phyloP scores from a whole-genome alignment of 2,113 vertebrate species.

The Dipodomys merriami region DNA sequence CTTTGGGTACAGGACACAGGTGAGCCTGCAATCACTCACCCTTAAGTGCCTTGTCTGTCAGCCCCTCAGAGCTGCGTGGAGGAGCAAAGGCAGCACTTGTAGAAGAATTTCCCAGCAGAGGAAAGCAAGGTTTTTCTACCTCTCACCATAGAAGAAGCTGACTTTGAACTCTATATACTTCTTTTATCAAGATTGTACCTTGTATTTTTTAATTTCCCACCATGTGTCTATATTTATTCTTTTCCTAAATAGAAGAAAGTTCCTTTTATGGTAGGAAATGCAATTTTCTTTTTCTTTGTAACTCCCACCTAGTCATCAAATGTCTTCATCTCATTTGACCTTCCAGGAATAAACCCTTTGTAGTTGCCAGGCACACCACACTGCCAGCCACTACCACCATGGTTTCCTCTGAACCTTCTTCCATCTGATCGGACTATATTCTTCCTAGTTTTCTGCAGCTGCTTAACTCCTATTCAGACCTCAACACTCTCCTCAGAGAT shows the following conservation, averaged over 20 bases:
- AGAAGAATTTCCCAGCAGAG: background rate
- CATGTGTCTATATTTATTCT: background rate
- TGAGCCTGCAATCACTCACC: too few relatives aligned
- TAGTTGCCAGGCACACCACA: background rate
- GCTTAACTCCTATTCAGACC: background rate
- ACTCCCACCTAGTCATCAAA: background rate
- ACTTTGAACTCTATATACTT: background rate
- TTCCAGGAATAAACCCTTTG: background rate
- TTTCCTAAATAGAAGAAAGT: constrained; percentile 19
- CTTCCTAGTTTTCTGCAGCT: background rate
- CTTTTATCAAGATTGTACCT: background rate
- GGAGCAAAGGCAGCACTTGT: background rate
- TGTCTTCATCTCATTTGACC: background rate
- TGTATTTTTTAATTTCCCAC: background rate
- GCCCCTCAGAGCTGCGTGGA: background rate
- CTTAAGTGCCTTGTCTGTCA: background rate
- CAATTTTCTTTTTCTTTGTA: background rate
- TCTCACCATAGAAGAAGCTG: background rate
- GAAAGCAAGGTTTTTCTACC: background rate
- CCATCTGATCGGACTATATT: background rate
- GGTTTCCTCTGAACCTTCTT: background rate
- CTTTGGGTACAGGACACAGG: background rate
- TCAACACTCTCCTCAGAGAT: background rate
- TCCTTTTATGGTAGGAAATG: background rate
- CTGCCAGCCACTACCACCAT: background rate